Evolutionary conservation across 1,140 invertebrate species (phyloP).

Genomic region (Anastrepha obliqua): DNA sequence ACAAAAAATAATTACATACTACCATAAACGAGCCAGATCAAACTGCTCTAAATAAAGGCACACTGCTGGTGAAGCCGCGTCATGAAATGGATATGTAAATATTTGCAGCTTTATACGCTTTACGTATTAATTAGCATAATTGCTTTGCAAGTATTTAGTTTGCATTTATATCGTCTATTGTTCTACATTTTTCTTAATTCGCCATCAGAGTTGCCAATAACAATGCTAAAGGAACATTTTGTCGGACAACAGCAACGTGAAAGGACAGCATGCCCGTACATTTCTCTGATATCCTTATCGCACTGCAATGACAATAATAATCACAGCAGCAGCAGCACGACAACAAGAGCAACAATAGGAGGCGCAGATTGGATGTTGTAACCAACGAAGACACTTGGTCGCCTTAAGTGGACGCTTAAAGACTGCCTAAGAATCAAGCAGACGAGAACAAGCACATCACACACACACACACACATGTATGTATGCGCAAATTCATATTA

Average conservation of each 20-base stretch:
- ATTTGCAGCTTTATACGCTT: too few relatives aligned
- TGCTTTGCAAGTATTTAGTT: background rate
- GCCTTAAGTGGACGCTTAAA: constrained; percentile 36
- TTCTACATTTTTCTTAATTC: background rate
- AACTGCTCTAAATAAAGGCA: too few relatives aligned
- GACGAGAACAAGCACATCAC: background rate
- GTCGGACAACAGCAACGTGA: background rate
- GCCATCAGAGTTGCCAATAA: background rate
- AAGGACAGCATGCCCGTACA: background rate
- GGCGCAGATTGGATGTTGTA: background rate
- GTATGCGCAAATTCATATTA: too few relatives aligned
- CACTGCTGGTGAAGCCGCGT: too few relatives aligned
- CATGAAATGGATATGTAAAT: too few relatives aligned
- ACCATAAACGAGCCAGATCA: too few relatives aligned
- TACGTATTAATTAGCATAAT: constrained; percentile 18
- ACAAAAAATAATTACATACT: too few relatives aligned
- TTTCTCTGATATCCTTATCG: constrained; percentile 5
- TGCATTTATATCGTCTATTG: background rate
- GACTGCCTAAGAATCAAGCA: background rate
- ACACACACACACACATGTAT: background rate
- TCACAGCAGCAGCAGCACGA: constrained; percentile 35
- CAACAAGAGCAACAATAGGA: constrained; percentile 38
- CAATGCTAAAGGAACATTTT: background rate
- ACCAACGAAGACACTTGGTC: constrained; percentile 42
- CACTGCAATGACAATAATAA: constrained; percentile 26